Evolutionary conservation across 1,140 invertebrate genomes (phyloP).

Genomic region (Tetranychus urticae): DNA sequence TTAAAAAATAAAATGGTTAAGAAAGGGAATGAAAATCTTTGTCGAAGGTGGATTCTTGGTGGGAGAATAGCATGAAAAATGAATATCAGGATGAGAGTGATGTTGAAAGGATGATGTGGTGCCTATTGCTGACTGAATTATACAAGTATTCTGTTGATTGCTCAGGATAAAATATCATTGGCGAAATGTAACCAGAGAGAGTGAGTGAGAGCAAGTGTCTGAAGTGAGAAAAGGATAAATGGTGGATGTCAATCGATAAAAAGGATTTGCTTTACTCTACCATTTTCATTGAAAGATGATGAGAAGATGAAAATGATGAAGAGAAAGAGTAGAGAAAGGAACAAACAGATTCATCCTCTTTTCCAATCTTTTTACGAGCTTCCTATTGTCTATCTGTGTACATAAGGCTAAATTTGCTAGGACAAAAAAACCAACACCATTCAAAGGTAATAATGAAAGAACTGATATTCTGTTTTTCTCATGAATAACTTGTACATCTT

Average conservation of each 20-base stretch:
- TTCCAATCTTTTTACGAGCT: neutral
- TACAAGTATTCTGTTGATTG: neutral
- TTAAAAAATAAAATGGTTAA: no score
- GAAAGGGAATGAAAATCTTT: no score
- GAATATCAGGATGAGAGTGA: neutral
- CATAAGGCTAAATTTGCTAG: neutral
- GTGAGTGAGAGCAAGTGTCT: neutral
- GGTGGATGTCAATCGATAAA: neutral
- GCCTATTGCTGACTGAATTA: neutral
- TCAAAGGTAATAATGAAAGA: neutral
- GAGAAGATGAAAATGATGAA: neutral
- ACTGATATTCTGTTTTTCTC: no score
- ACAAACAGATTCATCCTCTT: neutral
- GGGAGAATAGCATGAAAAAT: neutral
- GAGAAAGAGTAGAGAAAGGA: neutral
- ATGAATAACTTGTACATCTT: no score
- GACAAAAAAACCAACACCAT: neutral
- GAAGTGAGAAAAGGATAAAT: neutral
- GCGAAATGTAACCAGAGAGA: neutral
- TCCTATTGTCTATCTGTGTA: neutral
- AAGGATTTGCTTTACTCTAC: neutral
- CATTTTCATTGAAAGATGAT: neutral
- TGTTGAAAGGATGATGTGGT: neutral
- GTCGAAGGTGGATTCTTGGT: neutral
- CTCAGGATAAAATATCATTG: neutral